These are phyloP conservation scores for Coenonympha glycerion DNA, from an alignment of 2,888 invertebrate species.

Conservation along the genomic window DNA sequence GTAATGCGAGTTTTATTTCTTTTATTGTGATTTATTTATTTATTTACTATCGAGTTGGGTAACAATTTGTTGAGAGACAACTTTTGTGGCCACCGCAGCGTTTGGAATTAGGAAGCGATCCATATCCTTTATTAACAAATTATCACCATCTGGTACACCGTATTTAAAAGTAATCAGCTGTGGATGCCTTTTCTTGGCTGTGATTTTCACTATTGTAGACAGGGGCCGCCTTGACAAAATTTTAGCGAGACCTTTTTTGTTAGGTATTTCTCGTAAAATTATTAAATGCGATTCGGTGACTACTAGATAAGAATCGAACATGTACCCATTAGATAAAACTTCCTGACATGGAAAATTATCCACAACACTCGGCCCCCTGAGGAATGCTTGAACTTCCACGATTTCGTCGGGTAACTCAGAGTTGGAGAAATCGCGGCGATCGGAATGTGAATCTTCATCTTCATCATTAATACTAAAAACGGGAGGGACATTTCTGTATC, in stretches of 20 bases:
- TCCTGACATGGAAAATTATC: slow-evolving; percentile 94
- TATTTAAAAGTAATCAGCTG: slow-evolving; percentile 98
- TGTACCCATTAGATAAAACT: slow-evolving; percentile 90
- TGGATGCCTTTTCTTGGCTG: slow-evolving; percentile 95
- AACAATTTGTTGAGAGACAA: slow-evolving; percentile 91
- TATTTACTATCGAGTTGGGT: slow-evolving; percentile 64
- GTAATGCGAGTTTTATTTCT: not conserved
- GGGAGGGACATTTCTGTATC: slow-evolving; percentile 91
- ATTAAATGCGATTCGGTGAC: slow-evolving; percentile 90
- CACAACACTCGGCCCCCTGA: slow-evolving; percentile 88
- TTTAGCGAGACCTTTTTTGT: slow-evolving; percentile 86
- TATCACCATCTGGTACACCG: slow-evolving; percentile 88
- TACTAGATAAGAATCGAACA: slow-evolving; percentile 91
- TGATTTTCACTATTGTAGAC: slow-evolving; percentile 96
- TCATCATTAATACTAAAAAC: slow-evolving; percentile 97
- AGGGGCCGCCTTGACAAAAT: slow-evolving; percentile 91
- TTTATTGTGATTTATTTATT: slow-evolving; percentile 45
- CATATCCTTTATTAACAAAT: slow-evolving; percentile 88
- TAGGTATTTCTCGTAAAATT: slow-evolving; percentile 86
- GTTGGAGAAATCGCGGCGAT: slow-evolving; percentile 60
- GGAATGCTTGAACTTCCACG: slow-evolving; percentile 86
- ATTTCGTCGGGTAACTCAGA: slow-evolving; percentile 83
- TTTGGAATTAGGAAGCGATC: slow-evolving; percentile 94
- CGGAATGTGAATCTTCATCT: slow-evolving; percentile 59
- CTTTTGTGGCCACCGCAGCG: slow-evolving; percentile 90